Evolutionary conservation across 2,888 invertebrate species (phyloP), one percentile per base, ranked within the genome.

Genomic region (Aromia moschata): DNA sequence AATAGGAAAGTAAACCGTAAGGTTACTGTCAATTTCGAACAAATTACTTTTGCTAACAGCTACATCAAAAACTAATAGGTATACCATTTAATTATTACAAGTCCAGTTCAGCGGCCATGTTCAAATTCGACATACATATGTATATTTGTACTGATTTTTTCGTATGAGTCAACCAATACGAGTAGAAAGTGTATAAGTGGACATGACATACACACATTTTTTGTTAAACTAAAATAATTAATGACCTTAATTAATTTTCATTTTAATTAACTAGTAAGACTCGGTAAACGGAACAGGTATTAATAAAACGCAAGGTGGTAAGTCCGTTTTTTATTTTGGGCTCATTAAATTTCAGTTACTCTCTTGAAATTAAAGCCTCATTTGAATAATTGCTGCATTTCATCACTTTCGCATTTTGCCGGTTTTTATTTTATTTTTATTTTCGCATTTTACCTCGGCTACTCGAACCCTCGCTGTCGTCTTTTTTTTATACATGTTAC

Each of bases 231-330:
- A 17, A 12, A 18, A 20, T 43, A 20, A 43, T 43, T 43, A 16
- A 17, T 43, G 43, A 18, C 43, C 43, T 17, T 43, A 20, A 43
- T 43, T 43, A 20, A 43, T 20, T 18, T 43, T 43, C 18, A 43
- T n/a, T 15, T 40, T 17, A 1, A 40, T n/a, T 16, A 18, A 18
- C 18, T 40, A 40, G 11, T 43, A 18, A 17, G 11, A 11, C 3
- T 25, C 7, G 7, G 7, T 25, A 25, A 7, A 7, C 25, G 7
- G 20, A 43, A 43, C 11, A 18, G 43, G 12, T 43, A 20, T 10
- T 43, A 7, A 18, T 18, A 20, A 18, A 11, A 20, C 20, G 20
- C 43, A 3, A 25, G 25, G 25, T 25, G 25, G 3, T 7, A 25
- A 25, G 7, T 25, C 7, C 3, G 7, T 25, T 25, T 3, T 7